These are phyloP conservation scores for Dendroctonus ponderosae DNA, from an alignment of 1,140 invertebrate species.

Conservation along the genomic window DNA sequence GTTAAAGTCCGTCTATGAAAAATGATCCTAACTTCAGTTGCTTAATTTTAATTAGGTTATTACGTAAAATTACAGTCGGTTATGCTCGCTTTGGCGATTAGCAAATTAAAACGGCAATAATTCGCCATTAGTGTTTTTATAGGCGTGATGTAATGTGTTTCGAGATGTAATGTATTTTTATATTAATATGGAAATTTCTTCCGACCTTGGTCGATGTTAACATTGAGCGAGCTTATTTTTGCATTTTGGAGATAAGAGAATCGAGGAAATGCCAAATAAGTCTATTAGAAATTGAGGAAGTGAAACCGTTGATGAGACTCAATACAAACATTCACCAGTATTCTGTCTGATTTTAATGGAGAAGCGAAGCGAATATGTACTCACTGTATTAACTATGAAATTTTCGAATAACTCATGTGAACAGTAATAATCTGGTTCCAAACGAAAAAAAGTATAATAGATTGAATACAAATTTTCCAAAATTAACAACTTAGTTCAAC, in stretches of 20 bases:
- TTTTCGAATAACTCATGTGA: no score
- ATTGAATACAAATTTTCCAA: no score
- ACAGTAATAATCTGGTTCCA: no score
- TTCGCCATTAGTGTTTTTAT: slow-evolving; percentile 13
- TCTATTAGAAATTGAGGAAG: not conserved
- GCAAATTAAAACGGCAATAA: no score
- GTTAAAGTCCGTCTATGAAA: no score
- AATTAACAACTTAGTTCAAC: not conserved
- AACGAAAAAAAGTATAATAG: no score
- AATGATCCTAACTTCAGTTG: no score
- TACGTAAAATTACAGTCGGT: no score
- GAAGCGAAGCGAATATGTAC: not conserved
- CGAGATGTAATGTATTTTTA: slow-evolving; percentile 11
- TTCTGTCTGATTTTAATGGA: not conserved
- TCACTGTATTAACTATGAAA: no score
- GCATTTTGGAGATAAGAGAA: not conserved
- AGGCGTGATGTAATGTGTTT: slow-evolving; percentile 19
- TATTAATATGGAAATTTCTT: slow-evolving; percentile 12
- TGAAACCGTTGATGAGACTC: not conserved
- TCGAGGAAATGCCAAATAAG: not conserved
- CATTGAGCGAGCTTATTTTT: not conserved
- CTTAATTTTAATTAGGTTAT: no score
- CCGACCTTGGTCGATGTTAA: slow-evolving; percentile 1
- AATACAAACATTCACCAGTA: not conserved
- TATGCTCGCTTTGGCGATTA: no score